Percentiles rank a stretch among this genome's conserved stretches.
Evolutionary conservation across 1,140 invertebrate genomes (phyloP).

Genomic region (Neodiprion fabricii): DNA sequence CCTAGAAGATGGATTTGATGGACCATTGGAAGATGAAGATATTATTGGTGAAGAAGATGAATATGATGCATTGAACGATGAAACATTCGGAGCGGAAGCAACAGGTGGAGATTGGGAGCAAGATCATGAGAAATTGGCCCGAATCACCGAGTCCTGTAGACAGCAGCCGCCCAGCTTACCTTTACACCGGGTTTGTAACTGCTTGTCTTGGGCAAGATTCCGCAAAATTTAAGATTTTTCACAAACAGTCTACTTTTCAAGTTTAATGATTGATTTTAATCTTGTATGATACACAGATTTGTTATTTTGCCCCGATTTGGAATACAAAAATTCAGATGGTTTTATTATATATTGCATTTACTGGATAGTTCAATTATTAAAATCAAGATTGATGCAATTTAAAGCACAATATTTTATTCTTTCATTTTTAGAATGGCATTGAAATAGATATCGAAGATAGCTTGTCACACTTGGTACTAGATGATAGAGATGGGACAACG

Average conservation of each 20-base stretch:
- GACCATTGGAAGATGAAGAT: slow-evolving; percentile 65
- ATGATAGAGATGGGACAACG: slow-evolving; percentile 63
- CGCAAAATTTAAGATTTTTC: not conserved
- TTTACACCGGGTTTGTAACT: slow-evolving; percentile 36
- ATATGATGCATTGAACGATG: slow-evolving; percentile 89
- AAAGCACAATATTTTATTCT: slow-evolving; percentile 24
- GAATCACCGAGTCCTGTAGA: slow-evolving; percentile 64
- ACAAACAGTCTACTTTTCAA: slow-evolving; percentile 20
- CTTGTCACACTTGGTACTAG: slow-evolving; percentile 65
- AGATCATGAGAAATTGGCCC: slow-evolving; percentile 71
- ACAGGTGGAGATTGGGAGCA: slow-evolving; percentile 76
- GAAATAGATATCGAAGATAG: slow-evolving; percentile 56
- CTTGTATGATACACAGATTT: not conserved
- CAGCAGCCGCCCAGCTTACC: slow-evolving; percentile 46
- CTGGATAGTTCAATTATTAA: slow-evolving; percentile 5
- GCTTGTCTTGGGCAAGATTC: slow-evolving; percentile 12
- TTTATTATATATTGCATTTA: not conserved
- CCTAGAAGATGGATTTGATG: slow-evolving; percentile 52
- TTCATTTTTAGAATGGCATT: slow-evolving; percentile 52
- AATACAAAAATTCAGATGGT: slow-evolving; percentile 11
- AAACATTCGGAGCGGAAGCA: slow-evolving; percentile 83
- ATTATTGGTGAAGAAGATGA: slow-evolving; percentile 79
- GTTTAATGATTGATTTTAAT: slow-evolving; percentile 13
- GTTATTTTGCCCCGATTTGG: not conserved
- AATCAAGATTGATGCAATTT: not conserved